Evolutionary conservation across 2,113 vertebrate species (phyloP).

Genomic region (Narcine bancroftii): DNA sequence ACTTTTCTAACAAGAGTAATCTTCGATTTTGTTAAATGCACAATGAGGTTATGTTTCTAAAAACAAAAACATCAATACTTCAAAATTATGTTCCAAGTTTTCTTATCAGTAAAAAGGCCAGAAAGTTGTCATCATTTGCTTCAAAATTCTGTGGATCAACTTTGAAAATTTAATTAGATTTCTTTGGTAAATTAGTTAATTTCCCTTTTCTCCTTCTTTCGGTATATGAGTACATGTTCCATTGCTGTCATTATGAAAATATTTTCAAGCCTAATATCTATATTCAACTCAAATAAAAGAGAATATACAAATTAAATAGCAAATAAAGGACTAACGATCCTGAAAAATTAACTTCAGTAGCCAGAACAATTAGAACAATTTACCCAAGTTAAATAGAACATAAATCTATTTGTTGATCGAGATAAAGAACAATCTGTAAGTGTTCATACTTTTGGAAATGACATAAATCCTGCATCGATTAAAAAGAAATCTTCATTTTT

Average conservation of each 20-base stretch:
- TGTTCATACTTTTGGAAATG: not conserved
- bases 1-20: conserved; percentile 18
- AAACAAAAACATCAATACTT: conserved; percentile 27
- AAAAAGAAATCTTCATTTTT: not conserved
- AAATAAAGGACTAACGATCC: not conserved
- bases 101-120: not conserved
- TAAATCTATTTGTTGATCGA: not conserved
- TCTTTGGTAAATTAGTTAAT: conserved; percentile 8
- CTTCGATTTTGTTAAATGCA: conserved; percentile 34
- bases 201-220: not conserved
- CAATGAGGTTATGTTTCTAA: not conserved
- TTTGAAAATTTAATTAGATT: not conserved
- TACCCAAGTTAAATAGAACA: not conserved
- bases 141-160: not conserved
- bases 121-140: not conserved
- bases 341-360: not conserved
- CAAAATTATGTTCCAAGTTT: conserved; percentile 16
- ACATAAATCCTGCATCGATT: not conserved
- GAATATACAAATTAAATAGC: not conserved
- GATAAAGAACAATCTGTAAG: not conserved
- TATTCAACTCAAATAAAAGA: not conserved
- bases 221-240: not conserved
- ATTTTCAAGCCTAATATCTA: not conserved
- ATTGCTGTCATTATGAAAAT: not conserved
- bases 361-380: not conserved